Evolutionary conservation across 2,888 invertebrate genomes (phyloP).

Genomic region (Deilephila porcellus): DNA sequence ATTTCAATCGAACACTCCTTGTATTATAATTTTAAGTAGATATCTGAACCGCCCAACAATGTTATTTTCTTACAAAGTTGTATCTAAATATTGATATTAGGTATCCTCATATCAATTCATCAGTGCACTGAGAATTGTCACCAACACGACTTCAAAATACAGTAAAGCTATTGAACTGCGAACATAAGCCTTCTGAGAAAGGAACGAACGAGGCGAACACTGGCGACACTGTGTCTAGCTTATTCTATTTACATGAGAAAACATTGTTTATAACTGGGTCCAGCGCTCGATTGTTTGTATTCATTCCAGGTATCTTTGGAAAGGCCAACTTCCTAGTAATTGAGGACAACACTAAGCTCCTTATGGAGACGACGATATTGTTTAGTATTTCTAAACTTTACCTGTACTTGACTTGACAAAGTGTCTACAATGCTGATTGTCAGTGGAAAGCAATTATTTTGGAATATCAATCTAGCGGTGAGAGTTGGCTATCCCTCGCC

Average conservation of each 20-base stretch:
- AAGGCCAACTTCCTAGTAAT: neutral
- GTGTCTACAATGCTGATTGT: too few species aligned
- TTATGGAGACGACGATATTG: neutral
- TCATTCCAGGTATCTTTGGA: neutral
- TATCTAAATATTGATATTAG: constrained; percentile 3
- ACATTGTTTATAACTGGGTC: neutral
- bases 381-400: too few species aligned
- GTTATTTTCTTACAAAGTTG: neutral
- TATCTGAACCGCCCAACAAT: too few species aligned
- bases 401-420: too few species aligned
- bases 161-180: constrained; percentile 17
- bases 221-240: constrained; percentile 19
- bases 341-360: too few species aligned
- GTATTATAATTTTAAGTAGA: too few species aligned
- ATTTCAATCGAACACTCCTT: too few species aligned
- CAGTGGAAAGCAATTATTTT: too few species aligned
- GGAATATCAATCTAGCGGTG: too few species aligned
- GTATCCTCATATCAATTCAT: neutral
- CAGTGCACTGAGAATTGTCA: neutral
- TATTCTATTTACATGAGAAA: constrained; percentile 1
- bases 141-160: constrained; percentile 4
- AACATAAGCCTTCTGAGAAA: constrained; percentile 16
- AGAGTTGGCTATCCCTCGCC: too few species aligned
- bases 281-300: neutral
- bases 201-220: neutral